Evolutionary conservation across 2,888 invertebrate genomes (phyloP).

Genomic region (Cheilosia vulpina): DNA sequence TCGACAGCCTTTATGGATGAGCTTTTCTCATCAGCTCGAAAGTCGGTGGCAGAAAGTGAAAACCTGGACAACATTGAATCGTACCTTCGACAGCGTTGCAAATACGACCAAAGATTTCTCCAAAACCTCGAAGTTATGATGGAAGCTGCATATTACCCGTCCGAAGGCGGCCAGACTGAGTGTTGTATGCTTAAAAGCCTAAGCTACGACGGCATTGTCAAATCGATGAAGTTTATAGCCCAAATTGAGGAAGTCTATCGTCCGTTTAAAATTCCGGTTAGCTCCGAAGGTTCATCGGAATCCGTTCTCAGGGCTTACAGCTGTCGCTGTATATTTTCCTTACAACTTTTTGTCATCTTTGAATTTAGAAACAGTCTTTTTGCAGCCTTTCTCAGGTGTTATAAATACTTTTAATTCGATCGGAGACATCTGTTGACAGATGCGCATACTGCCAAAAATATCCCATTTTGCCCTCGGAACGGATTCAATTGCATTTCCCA

Average conservation of each 20-base stretch:
- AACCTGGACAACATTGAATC: conserved; percentile 35
- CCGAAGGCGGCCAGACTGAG: background rate
- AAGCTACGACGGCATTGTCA: conserved; percentile 79
- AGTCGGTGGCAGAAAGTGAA: background rate
- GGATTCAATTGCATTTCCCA: background rate
- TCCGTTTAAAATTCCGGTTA: conserved; percentile 78
- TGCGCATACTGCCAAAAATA: background rate
- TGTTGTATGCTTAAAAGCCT: background rate
- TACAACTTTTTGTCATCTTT: too few species aligned
- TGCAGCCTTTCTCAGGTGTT: too few species aligned
- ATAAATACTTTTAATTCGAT: too few species aligned
- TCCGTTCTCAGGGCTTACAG: background rate
- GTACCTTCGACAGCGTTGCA: conserved; percentile 77
- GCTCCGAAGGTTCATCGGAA: conserved; percentile 16
- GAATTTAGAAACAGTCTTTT: too few species aligned
- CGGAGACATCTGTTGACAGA: background rate
- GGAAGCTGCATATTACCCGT: conserved; percentile 12
- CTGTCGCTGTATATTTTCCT: too few species aligned
- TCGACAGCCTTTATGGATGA: conserved; percentile 18
- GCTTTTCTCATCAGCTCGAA: conserved; percentile 30
- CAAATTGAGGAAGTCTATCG: conserved; percentile 77
- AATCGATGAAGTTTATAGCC: conserved; percentile 78
- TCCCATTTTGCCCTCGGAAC: background rate
- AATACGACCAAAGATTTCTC: conserved; percentile 73
- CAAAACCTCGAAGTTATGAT: conserved; percentile 29